Base-by-base conservation (phyloP, 2,888 invertebrate species). In the Encarsia formosa region DNA sequence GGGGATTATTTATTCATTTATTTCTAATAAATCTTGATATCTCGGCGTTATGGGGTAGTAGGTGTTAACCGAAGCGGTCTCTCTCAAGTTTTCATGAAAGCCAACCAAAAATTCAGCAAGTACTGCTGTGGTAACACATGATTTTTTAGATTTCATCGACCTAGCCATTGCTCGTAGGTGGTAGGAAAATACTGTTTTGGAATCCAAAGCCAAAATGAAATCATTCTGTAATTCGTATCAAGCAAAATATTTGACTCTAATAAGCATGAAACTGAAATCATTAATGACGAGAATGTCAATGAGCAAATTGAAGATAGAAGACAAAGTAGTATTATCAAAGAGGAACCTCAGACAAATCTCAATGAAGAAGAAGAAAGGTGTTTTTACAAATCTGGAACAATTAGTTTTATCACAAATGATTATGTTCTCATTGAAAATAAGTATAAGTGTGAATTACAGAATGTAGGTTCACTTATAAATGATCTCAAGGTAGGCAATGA, bases 381-480 rank as follows among this genome's bases (percentile, higher is more conserved):
- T 60, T 66, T 65, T 43, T 62, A 68, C 20, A 65, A 60, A 49
- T 63, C 67, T 69, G 88, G 88, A 5, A 68, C 74, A 29, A 75
- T 88, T 29, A 85, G 85, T n/a, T 70, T 71, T n/a, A 61, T 81
- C n/a, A 67, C 67, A 5, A 66, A 71, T 1, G 68, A 77, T 44
- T 73, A 76, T 64, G 78, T 82, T 22, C 67, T 81, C 1, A 83
- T 88, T 51, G 84, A 88, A 70, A 76, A 81, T 45, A 69, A 68
- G 29, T 74, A 82, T 50, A 74, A 76, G 56, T 87, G 81, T 65
- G 78, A 82, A 34, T 68, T 70, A 1, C 67, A 67, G 15, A 69
- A 64, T 57, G 64, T 62, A 52, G 74, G 59, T 58, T 62, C 74
- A 1, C 42, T 68, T 1, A n/a, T n/a, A n/a, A n/a, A n/a, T n/a